Evolutionary conservation across 1,140 invertebrate genomes (phyloP).

Genomic region (Euwallacea fornicatus): DNA sequence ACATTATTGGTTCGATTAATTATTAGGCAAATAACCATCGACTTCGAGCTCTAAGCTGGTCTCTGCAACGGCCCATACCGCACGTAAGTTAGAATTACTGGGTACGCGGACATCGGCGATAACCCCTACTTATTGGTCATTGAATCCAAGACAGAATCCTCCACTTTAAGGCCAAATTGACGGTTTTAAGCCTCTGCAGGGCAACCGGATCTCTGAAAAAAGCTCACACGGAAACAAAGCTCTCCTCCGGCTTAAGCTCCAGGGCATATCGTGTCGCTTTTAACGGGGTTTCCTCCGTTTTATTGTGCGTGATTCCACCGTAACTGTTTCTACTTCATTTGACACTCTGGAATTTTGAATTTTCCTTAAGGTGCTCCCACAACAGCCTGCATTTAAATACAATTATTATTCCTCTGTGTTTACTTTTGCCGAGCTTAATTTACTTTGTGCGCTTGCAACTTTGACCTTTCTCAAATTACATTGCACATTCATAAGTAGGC

Average conservation of each 20-base stretch:
- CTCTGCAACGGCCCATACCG: too few relatives aligned
- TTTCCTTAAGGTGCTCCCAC: background rate
- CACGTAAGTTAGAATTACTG: too few relatives aligned
- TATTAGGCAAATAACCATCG: too few relatives aligned
- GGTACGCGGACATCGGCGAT: too few relatives aligned
- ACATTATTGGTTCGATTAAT: too few relatives aligned
- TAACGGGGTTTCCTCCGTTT: background rate
- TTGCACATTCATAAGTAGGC: constrained; percentile 14
- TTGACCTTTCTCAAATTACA: constrained; percentile 15
- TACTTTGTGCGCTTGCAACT: constrained; percentile 1
- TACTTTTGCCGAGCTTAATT: background rate
- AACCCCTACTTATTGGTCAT: too few relatives aligned
- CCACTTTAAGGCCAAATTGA: background rate
- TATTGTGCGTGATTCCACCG: background rate
- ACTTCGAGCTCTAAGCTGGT: too few relatives aligned
- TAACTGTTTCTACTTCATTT: background rate
- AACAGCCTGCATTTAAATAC: background rate
- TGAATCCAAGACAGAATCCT: background rate
- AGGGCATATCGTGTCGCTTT: background rate
- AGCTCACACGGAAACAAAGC: background rate
- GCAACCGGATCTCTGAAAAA: background rate
- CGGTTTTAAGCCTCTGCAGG: background rate
- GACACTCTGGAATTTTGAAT: background rate
- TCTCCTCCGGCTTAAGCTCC: background rate
- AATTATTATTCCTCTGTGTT: background rate